Evolutionary conservation across 2,113 vertebrate species (phyloP).

Genomic region (Deroptyus accipitrinus): DNA sequence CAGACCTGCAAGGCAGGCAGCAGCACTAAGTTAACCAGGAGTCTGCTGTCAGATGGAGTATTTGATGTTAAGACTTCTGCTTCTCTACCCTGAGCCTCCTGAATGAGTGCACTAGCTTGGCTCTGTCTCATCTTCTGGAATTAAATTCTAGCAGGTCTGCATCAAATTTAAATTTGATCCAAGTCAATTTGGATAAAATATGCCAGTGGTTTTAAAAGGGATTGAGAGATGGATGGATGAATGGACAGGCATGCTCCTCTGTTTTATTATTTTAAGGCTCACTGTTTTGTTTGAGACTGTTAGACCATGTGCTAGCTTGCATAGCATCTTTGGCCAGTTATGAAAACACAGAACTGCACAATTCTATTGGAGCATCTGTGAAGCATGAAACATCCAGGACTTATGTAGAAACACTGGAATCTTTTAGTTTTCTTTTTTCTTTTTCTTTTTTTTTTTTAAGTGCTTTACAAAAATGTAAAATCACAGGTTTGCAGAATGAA

Average conservation of each 20-base stretch:
- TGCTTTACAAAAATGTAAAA: not conserved
- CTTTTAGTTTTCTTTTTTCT: not conserved
- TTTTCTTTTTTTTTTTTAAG: not conserved
- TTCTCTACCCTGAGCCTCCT: not conserved
- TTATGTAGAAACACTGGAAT: not conserved
- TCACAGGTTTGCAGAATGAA: not conserved
- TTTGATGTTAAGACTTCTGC: not conserved
- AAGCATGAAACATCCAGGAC: not conserved
- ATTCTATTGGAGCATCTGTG: not conserved
- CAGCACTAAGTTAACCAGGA: not conserved
- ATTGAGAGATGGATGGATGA: not conserved
- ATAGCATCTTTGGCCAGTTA: not conserved
- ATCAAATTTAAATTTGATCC: not conserved
- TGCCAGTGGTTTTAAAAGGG: not conserved
- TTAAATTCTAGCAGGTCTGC: not conserved
- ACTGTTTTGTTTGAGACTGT: not conserved
- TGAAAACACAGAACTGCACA: not conserved
- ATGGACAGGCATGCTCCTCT: not conserved
- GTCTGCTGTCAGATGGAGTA: not conserved
- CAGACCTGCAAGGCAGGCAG: not conserved
- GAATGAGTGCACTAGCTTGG: not conserved
- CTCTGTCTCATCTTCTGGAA: not conserved
- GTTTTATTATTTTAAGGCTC: not conserved
- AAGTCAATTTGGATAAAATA: not conserved
- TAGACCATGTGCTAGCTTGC: fast-evolving